These are phyloP conservation scores for Virgularia gustaviana DNA, from an alignment of 92 coral and sea anemone species.

Conservation along the genomic window DNA sequence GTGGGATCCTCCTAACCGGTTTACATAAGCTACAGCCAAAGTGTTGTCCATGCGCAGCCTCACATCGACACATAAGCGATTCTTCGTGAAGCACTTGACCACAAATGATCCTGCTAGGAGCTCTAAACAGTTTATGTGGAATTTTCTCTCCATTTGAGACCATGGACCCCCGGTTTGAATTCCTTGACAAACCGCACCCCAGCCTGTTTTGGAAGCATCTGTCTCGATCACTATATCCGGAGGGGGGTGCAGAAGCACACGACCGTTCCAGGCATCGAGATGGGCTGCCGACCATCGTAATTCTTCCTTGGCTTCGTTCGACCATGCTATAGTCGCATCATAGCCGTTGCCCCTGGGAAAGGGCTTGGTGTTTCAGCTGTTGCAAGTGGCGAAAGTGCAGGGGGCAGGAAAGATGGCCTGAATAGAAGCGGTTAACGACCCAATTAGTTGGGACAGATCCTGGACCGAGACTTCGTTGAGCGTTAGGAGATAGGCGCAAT, in stretches of 20 bases:
- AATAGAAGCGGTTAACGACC: background rate
- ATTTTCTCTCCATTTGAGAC: background rate
- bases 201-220: too few species aligned
- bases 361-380: slow-evolving; percentile 14
- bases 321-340: background rate
- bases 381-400: background rate
- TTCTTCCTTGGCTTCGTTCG: too few species aligned
- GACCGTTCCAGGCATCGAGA: too few species aligned
- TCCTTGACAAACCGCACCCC: slow-evolving; percentile 11
- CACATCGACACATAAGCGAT: background rate
- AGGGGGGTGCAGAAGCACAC: slow-evolving; percentile 10
- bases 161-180: background rate
- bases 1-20: too few species aligned
- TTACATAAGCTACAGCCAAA: too few species aligned
- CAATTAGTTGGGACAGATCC: background rate
- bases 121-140: background rate
- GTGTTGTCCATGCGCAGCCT: too few species aligned
- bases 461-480: background rate
- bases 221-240: too few species aligned
- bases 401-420: slow-evolving; percentile 1
- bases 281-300: background rate
- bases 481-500: background rate
- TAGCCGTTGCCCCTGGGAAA: slow-evolving; percentile 3
- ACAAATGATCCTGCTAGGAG: background rate
- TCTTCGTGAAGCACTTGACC: background rate